Evolutionary conservation across 2,888 invertebrate genomes (phyloP).

Genomic region (Tetranychus truncatus): DNA sequence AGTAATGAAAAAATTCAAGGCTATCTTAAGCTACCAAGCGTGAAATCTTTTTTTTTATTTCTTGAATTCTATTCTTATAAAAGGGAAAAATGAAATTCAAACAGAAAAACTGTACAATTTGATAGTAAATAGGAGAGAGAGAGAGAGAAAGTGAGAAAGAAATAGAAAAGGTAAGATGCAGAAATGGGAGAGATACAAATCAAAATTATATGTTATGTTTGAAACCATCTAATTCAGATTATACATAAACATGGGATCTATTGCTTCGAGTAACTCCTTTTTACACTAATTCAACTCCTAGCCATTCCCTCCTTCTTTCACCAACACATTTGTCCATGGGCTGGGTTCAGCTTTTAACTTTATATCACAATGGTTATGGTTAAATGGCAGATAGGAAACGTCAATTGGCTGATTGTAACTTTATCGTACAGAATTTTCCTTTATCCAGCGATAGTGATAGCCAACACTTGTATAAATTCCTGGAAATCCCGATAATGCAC

Average conservation of each 20-base stretch:
- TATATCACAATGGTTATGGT: neutral
- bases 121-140: neutral
- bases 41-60: neutral
- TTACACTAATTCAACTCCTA: constrained; percentile 7
- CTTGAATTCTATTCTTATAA: neutral
- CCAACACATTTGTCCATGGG: no score
- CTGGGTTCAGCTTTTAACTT: no score
- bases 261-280: constrained; percentile 5
- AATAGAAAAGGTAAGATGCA: neutral
- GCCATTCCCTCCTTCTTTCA: no score
- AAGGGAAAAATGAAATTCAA: neutral
- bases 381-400: neutral
- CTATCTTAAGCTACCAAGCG: neutral
- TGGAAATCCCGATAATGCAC: constrained; percentile 43
- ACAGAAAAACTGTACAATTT: neutral
- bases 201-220: neutral
- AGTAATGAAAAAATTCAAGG: neutral
- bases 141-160: constrained; percentile 9
- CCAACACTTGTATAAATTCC: constrained; percentile 54
- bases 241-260: neutral
- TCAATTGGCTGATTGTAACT: neutral
- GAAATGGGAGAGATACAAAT: neutral
- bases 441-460: neutral
- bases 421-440: neutral
- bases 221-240: neutral